Base-by-base conservation (phyloP, 2,113 vertebrate species). In the Larimichthys crocea region DNA sequence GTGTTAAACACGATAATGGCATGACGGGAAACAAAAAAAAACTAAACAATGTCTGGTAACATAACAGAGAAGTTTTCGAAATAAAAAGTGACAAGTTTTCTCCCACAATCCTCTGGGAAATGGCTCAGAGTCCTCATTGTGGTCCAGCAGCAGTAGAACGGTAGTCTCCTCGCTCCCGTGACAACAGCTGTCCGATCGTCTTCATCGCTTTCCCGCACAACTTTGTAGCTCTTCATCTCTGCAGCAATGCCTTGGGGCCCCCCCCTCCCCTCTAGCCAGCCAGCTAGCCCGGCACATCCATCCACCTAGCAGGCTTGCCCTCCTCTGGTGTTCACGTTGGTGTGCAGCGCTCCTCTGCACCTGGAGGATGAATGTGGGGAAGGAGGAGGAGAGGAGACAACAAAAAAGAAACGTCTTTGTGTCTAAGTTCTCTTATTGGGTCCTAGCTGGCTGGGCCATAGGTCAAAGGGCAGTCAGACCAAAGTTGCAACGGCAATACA, bases 401-500 rank as follows among this genome's bases (percentile, higher is more conserved):
- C 74, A 76, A 88, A 90, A 89, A 86, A 87, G 74, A 74, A 88
- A 80, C 69, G 42, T 90, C 72, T 92, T 93, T 82, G 10, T 50
- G 10, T 87, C 88, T 80, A 79, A 89, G 75, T 81, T 65, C 82
- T 88, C 48, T 77, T 59, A 89, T 67, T 66, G 77, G 80, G 90
- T 92, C 91, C 81, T 73, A 78, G 76, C 78, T 69, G 79, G 82
- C 68, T 61, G 75, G 77, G 85, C 90, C 91, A 91, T 88, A 81
- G 86, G 91, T 99, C 97, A 99, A 92, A 99, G 97, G 0, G 98
- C 97, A 19, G 98, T 97, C 63, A 99, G 93, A 79, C 98, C 98
- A 90, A 99, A 99, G 87, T 99, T 99, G 95, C 98, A 99, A 9
- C 98, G 97, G 76, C 98, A 99, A 89, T 97, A 97, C 94, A 96